These are phyloP conservation scores for Petrocephalus sullivani DNA, from an alignment of 2,797 vertebrate species.

Conservation along the genomic window DNA sequence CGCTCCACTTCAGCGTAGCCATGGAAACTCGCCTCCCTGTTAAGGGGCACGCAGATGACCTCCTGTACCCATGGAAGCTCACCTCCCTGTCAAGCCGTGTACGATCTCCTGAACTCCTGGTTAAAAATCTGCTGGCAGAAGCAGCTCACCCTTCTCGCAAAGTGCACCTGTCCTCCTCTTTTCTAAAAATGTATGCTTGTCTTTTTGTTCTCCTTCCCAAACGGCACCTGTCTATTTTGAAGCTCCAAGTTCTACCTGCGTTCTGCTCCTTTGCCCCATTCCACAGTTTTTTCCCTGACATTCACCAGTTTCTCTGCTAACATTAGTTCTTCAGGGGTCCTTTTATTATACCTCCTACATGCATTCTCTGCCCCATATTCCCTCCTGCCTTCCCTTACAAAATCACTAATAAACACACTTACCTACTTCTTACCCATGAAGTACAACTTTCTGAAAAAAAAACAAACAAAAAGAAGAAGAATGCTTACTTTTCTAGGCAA, in stretches of 20 bases:
- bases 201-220: background rate
- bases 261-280: background rate
- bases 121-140: background rate
- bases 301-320: background rate
- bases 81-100: background rate
- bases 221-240: background rate
- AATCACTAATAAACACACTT: background rate
- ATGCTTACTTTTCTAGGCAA: background rate
- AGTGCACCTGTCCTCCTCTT: background rate
- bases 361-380: background rate
- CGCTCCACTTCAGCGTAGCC: background rate
- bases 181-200: background rate
- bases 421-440: background rate
- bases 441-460: background rate
- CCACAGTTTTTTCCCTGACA: background rate
- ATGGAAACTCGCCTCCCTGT: background rate
- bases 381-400: background rate
- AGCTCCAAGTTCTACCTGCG: background rate
- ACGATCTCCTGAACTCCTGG: background rate
- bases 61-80: background rate
- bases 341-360: background rate
- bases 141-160: background rate
- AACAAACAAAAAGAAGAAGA: background rate
- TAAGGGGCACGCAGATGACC: background rate
- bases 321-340: background rate